Evolutionary conservation across 2,888 invertebrate species (phyloP), one percentile per base, ranked within the genome.

Genomic region (Galerucella pusilla): DNA sequence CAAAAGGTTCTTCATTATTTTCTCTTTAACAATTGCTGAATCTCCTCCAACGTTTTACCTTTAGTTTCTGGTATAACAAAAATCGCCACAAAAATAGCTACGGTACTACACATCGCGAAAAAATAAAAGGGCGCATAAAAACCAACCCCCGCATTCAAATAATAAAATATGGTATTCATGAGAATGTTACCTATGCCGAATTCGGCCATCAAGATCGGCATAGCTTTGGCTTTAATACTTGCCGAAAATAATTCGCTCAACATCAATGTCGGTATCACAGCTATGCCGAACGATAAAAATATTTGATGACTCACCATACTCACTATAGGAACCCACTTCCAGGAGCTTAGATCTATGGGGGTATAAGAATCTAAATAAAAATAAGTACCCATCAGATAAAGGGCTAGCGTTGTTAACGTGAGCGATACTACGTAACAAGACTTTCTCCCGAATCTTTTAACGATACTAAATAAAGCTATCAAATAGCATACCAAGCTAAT

Each of bases 1-100:
- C 9, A 12, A 46, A 46, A 11, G 11, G 11, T 12, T 6, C 46
- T 2, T 12, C 1, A 42, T 35, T 9, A 63, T 25, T 70, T n/a
- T 59, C 25, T 70, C 59, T 74, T 74, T 14, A 74, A 66, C 59
- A 65, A 14, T 25, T 85, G 83, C 75, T 86, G 86, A 69, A 86
- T 86, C 77, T 86, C 84, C 71, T 85, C 85, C 35, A 86, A 78
- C 14, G 85, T 84, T 74, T 84, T 85, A 6, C 85, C 85, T 79
- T 83, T 84, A 3, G 85, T 86, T 77, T 86, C 85, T 2, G 85
- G 85, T 46, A 86, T 79, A 71, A 81, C 79, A 77, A 78, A 84
- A 73, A 83, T 81, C 11, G 82, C 81, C 63, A 82, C 79, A 20
- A 83, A 63, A 6, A 81, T 76, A 46, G 82, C 79, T 7, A 80